Conservation (phyloP, 1,140 invertebrate genomes). For the Cotesia typhae region DNA sequence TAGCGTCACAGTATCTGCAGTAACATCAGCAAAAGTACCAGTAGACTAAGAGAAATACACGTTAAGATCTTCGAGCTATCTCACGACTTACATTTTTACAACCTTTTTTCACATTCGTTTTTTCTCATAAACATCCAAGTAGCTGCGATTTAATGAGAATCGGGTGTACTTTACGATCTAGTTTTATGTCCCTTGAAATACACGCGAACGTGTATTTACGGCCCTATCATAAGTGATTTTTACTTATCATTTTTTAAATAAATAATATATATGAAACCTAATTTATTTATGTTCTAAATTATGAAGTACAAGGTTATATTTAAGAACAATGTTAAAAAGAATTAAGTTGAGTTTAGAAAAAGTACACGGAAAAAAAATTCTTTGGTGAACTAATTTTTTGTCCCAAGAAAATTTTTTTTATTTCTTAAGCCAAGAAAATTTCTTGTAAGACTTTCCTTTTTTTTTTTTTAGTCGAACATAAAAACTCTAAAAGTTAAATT, state of each 20-base stretch:
- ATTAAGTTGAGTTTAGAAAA: not conserved
- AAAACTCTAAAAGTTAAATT: too few species aligned
- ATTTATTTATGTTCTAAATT: not conserved
- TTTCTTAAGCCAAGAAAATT: too few species aligned
- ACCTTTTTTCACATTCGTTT: not conserved
- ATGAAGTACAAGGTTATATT: not conserved
- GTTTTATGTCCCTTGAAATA: constrained; percentile 8
- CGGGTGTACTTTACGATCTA: constrained; percentile 15
- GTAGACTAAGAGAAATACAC: not conserved
- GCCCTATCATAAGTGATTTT: constrained; percentile 3
- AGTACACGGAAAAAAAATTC: too few species aligned
- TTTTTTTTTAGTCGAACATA: too few species aligned
- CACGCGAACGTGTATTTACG: not conserved
- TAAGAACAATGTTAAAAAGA: not conserved
- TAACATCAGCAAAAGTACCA: too few species aligned
- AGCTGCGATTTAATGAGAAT: constrained; percentile 34
- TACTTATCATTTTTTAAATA: not conserved
- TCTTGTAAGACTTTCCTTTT: too few species aligned
- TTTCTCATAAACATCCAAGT: constrained; percentile 13
- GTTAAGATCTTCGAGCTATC: constrained; percentile 6
- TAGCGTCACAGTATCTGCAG: too few species aligned
- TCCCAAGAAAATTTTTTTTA: too few species aligned
- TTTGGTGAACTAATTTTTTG: too few species aligned
- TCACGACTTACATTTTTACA: not conserved
- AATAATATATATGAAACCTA: not conserved